Evolutionary conservation across 2,797 vertebrate species (phyloP).

Genomic region (Atherinosoma microstoma): DNA sequence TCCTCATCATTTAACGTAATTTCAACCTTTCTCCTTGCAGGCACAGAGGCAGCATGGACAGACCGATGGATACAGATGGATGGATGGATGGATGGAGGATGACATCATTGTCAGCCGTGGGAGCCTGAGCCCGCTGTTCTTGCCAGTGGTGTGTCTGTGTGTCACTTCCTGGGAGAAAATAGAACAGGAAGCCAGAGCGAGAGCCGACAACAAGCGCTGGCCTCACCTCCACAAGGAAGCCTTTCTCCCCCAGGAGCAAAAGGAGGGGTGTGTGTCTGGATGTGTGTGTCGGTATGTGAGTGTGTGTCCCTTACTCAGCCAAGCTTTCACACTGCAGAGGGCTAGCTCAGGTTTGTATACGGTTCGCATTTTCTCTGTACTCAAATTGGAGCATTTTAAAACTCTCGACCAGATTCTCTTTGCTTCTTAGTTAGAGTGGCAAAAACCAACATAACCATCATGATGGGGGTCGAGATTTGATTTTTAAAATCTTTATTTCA

Average conservation of each 20-base stretch:
- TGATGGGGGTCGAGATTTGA: too few relatives aligned
- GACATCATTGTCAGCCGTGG: constrained; percentile 15
- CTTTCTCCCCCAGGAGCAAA: constrained; percentile 58
- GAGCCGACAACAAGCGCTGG: constrained; percentile 44
- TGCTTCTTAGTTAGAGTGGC: too few relatives aligned
- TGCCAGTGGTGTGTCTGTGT: constrained; percentile 43
- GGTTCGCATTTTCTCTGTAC: constrained; percentile 23
- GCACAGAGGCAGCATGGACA: constrained; percentile 8
- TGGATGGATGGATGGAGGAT: constrained; percentile 4
- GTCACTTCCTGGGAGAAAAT: constrained; percentile 80
- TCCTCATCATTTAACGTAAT: constrained; percentile 54
- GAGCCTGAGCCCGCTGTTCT: constrained; percentile 53
- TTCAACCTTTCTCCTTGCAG: constrained; percentile 28
- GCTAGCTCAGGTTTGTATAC: neutral
- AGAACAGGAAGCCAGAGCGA: constrained; percentile 65
- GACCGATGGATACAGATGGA: neutral
- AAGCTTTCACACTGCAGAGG: constrained; percentile 25
- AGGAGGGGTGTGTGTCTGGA: constrained; percentile 22
- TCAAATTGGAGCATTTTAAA: constrained; percentile 1
- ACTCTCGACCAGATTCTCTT: too few relatives aligned
- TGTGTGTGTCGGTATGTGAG: constrained; percentile 28
- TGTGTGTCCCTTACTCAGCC: constrained; percentile 21
- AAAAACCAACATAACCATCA: too few relatives aligned
- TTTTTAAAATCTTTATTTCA: neutral
- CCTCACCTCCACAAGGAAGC: constrained; percentile 71